Percentiles rank a stretch among this genome's conserved stretches.
These are phyloP conservation scores for Melanostoma scalare DNA, from an alignment of 2,888 invertebrate genomes.

Conservation along the genomic window DNA sequence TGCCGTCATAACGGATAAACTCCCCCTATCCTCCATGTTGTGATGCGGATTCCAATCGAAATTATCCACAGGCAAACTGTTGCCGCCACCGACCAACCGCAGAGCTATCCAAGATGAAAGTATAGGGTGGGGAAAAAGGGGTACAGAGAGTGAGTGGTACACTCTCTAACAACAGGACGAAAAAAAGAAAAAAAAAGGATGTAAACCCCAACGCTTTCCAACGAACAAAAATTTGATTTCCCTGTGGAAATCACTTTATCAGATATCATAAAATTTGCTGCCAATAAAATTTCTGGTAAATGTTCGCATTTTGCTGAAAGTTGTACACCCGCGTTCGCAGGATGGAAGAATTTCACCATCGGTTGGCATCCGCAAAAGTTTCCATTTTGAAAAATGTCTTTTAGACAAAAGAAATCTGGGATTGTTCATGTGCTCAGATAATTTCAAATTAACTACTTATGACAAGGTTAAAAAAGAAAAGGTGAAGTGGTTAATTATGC, in stretches of 20 bases:
- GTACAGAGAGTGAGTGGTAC: neutral
- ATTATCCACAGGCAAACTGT: slow-evolving; percentile 51
- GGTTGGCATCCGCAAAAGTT: too few species aligned
- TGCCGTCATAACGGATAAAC: slow-evolving; percentile 5
- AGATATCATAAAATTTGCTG: slow-evolving; percentile 80
- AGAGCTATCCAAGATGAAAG: slow-evolving; percentile 57
- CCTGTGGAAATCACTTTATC: slow-evolving; percentile 81
- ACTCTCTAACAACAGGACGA: slow-evolving; percentile 11
- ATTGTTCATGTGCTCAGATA: too few species aligned
- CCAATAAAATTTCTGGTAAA: slow-evolving; percentile 76
- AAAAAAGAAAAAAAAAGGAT: slow-evolving; percentile 9
- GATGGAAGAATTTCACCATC: slow-evolving; percentile 17
- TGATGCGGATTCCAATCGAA: slow-evolving; percentile 40
- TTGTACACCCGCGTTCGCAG: slow-evolving; percentile 59
- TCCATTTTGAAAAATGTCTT: too few species aligned
- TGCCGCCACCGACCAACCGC: slow-evolving; percentile 38
- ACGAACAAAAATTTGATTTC: slow-evolving; percentile 76
- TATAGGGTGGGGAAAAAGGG: slow-evolving; percentile 13
- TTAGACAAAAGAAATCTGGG: too few species aligned
- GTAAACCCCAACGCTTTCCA: slow-evolving; percentile 49
- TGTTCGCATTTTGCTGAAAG: slow-evolving; percentile 74
- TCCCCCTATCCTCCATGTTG: neutral
- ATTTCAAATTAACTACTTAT: too few species aligned
- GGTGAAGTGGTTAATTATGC: too few species aligned
- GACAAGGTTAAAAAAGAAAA: too few species aligned